Evolutionary conservation across 2,797 vertebrate species (phyloP).

Genomic region (Delichon dasypus): DNA sequence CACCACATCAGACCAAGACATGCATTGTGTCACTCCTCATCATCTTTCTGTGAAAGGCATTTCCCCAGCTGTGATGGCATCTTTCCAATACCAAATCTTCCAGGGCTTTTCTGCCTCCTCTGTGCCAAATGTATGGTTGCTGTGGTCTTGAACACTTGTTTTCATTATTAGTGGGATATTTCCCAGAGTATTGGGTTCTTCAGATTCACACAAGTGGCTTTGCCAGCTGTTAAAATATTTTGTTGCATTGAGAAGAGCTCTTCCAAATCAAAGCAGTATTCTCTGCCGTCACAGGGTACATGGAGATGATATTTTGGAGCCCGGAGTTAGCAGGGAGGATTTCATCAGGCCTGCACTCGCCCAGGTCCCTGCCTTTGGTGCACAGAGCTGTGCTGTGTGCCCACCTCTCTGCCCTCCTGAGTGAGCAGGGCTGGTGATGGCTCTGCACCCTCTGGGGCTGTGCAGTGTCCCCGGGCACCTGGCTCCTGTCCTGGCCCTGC

Average conservation of each 20-base stretch:
- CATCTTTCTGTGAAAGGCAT: not conserved
- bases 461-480: not conserved
- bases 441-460: not conserved
- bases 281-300: not conserved
- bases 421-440: not conserved
- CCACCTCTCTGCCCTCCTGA: too few species aligned
- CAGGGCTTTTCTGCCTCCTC: not conserved
- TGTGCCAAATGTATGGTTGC: not conserved
- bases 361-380: not conserved
- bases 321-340: not conserved
- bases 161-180: not conserved
- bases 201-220: not conserved
- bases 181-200: not conserved
- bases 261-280: not conserved
- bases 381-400: accelerated
- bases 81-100: not conserved
- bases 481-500: not conserved
- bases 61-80: not conserved
- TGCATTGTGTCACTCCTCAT: not conserved
- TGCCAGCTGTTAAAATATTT: not conserved
- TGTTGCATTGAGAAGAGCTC: not conserved
- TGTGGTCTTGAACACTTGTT: not conserved
- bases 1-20: not conserved
- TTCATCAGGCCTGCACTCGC: too few species aligned
- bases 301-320: not conserved